Evolutionary conservation across 35 echinoderm and acorn worm species (phyloP), one percentile per base, ranked within the genome.

Genomic region (Apostichopus parvimensis): DNA sequence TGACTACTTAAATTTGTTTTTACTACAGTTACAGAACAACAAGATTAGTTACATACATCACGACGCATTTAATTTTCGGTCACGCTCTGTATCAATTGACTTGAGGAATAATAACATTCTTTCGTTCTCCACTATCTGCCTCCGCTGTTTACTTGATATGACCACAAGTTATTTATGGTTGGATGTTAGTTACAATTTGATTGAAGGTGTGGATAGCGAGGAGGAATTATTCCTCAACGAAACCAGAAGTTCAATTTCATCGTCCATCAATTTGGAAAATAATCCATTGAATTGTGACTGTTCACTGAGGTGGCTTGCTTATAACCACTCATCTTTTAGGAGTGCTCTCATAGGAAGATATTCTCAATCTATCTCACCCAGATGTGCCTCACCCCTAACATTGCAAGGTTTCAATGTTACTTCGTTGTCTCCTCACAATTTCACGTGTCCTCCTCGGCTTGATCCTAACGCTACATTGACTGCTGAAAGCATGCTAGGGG

Each of bases 271-370:
- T 8, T 80, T 80, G 78, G 12, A 80, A 13, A 23, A 80, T 12
- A 80, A 80, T 80, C 24, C 78, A 14, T 80, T 45, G 1, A 8
- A 80, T 18, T 80, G 78, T 80, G 78, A 80, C 22, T 80, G 78
- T 52, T 13, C 78, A 53, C 25, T 8, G 9, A 80, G 78, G 22
- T 80, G 78, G 78, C 52, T 80, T 45, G 22, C 78, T 20, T 52
- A 52, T 80, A 5, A 52, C 25, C 28, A 80, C 53, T 80, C 78
- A 8, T 53, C 78, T 13, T 17, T 80, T 13, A 8, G 28, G 28
- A 5, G 14, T 18, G 71, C 13, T 6, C 1, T 75, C n/a, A 6
- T 61, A 61, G 0, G 8, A 61, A 45, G n/a, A 45, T 3, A 45
- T 45, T 45, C n/a, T n/a, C n/a, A n/a, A n/a, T n/a, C n/a, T n/a